phyloP scores from a whole-genome alignment of 1,140 invertebrate genomes.

The Bacillus rossius region DNA sequence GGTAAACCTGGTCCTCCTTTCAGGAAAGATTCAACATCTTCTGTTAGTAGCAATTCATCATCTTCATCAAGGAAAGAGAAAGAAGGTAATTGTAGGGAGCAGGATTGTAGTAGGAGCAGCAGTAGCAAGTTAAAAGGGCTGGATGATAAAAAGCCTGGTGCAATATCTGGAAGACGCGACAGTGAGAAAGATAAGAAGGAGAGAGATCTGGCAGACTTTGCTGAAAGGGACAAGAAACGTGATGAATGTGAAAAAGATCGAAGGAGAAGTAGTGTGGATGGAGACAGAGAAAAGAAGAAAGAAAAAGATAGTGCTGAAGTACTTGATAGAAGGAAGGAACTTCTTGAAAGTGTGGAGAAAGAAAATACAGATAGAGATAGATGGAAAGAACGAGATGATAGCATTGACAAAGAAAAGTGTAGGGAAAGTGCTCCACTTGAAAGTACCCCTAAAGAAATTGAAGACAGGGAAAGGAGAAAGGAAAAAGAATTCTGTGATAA shows the following conservation, averaged over 20 bases:
- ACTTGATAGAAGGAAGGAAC: conserved; percentile 5
- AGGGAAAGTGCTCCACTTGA: neutral
- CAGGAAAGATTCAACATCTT: neutral
- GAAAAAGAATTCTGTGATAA: neutral
- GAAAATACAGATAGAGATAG: conserved; percentile 7
- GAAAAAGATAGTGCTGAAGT: neutral
- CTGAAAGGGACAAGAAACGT: conserved; percentile 37
- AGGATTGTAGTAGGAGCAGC: neutral
- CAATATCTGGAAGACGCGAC: neutral
- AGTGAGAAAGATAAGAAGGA: conserved; percentile 23
- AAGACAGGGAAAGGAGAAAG: neutral
- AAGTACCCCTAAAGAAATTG: neutral
- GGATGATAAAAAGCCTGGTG: conserved; percentile 1
- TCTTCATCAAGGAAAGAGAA: conserved; percentile 7
- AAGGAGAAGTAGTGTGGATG: neutral
- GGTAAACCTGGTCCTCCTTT: too few relatives aligned
- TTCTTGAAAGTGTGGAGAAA: conserved; percentile 1
- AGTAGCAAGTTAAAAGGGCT: neutral
- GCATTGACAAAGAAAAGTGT: conserved; percentile 4
- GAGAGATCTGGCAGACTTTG: conserved; percentile 35
- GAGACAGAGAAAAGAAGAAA: neutral
- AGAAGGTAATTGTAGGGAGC: neutral
- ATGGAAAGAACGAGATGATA: conserved; percentile 8
- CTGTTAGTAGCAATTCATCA: neutral
- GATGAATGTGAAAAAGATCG: conserved; percentile 22